Conservation (phyloP, 2,797 vertebrate genomes). For the Astyanax mexicanus region DNA sequence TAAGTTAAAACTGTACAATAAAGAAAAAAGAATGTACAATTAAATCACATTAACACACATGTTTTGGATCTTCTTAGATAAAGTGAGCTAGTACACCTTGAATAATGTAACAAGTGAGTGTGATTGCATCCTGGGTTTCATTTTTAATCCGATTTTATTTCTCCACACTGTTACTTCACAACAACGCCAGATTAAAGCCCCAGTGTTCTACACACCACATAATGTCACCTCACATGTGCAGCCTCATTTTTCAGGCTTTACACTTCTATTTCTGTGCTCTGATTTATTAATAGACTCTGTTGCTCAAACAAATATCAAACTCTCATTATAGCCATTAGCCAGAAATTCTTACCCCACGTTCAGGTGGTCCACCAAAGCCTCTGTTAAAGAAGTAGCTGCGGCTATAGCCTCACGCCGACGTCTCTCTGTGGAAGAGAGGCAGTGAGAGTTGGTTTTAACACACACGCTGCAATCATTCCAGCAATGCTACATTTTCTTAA, state of each 20-base stretch:
- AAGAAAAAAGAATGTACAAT: no score
- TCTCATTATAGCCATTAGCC: not conserved
- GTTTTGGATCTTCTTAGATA: no score
- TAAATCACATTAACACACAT: no score
- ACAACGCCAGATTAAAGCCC: constrained; percentile 43
- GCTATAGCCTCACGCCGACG: constrained; percentile 88
- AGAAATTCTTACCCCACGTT: constrained; percentile 87
- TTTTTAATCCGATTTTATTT: constrained; percentile 65
- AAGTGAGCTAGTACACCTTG: not conserved
- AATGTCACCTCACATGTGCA: constrained; percentile 39
- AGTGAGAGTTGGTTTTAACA: not conserved
- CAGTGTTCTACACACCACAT: constrained; percentile 23
- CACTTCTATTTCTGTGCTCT: constrained; percentile 26
- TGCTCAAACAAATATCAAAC: not conserved
- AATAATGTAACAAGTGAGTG: constrained; percentile 29
- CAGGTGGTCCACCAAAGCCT: constrained; percentile 93
- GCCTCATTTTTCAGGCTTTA: not conserved
- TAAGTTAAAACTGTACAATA: no score
- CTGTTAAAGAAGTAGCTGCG: constrained; percentile 89
- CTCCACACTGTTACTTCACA: constrained; percentile 40
- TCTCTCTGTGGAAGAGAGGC: constrained; percentile 76
- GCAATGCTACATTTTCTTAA: no score
- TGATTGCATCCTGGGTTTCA: constrained; percentile 32
- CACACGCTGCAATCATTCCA: no score
- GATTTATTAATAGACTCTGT: constrained; percentile 15